phyloP scores from a whole-genome alignment of 1,140 invertebrate genomes.

The Zaprionus camerounensis region DNA sequence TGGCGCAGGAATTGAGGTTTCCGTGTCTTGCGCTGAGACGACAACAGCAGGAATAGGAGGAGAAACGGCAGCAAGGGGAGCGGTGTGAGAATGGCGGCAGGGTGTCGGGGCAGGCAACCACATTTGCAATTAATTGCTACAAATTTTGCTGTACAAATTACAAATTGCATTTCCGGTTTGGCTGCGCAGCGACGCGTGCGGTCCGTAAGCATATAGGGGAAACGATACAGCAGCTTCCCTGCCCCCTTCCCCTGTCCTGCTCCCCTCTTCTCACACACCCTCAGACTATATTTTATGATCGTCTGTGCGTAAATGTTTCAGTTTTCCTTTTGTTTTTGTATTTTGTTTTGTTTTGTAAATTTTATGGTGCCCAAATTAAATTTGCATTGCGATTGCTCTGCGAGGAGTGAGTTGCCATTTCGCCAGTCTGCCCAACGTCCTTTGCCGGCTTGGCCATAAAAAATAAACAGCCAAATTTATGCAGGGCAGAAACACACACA shows the following conservation, averaged over 20 bases:
- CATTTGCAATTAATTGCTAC: slow-evolving; percentile 76
- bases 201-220: slow-evolving; percentile 15
- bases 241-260: not conserved
- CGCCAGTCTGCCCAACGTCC: slow-evolving; percentile 11
- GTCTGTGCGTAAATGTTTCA: slow-evolving; percentile 38
- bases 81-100: not conserved
- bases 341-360: slow-evolving; percentile 23
- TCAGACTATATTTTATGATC: slow-evolving; percentile 52
- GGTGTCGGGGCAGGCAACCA: slow-evolving; percentile 18
- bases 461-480: slow-evolving; percentile 60
- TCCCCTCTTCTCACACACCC: not conserved
- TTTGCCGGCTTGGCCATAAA: slow-evolving; percentile 50
- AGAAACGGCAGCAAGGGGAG: no score
- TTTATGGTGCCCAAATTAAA: slow-evolving; percentile 70
- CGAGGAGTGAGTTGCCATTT: slow-evolving; percentile 42
- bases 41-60: no score
- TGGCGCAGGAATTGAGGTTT: slow-evolving; percentile 68
- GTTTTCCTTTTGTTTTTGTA: not conserved
- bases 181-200: slow-evolving; percentile 59
- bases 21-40: slow-evolving; percentile 65
- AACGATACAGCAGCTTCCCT: not conserved
- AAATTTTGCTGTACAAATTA: slow-evolving; percentile 75
- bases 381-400: slow-evolving; percentile 69
- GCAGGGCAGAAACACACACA: slow-evolving; percentile 28
- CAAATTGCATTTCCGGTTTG: slow-evolving; percentile 81